Evolutionary conservation across 2,888 invertebrate species (phyloP).

Genomic region (Meliscaeva auricollis): DNA sequence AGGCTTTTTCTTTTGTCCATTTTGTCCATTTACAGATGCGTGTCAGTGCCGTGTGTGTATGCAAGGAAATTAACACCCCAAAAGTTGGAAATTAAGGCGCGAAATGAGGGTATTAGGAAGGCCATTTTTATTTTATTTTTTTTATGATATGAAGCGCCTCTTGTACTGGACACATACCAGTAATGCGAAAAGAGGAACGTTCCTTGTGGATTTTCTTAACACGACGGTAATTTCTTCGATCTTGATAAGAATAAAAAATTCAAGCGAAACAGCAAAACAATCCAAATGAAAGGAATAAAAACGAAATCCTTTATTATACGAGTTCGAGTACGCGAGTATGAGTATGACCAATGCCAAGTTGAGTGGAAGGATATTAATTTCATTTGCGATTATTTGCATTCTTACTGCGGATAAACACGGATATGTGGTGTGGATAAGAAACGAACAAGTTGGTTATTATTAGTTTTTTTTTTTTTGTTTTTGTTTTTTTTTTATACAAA

Average conservation of each 20-base stretch:
- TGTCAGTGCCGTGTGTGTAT: conserved; percentile 55
- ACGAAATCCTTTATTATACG: conserved; percentile 48
- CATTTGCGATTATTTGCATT: conserved; percentile 73
- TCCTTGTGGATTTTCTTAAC: conserved; percentile 69
- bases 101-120: conserved; percentile 72
- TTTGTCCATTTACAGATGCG: conserved; percentile 34
- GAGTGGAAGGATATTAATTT: conserved; percentile 71
- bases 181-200: neutral
- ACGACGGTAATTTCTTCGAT: conserved; percentile 61
- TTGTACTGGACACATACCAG: too few species aligned
- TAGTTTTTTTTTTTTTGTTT: conserved; percentile 6
- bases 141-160: conserved; percentile 45
- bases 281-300: conserved; percentile 12
- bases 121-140: conserved; percentile 65
- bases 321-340: neutral
- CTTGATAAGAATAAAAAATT: conserved; percentile 54
- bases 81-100: conserved; percentile 68
- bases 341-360: conserved; percentile 40
- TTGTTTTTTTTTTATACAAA: neutral
- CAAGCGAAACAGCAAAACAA: conserved; percentile 30
- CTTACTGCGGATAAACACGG: conserved; percentile 35
- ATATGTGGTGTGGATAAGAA: conserved; percentile 8
- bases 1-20: neutral
- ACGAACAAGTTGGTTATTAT: conserved; percentile 22
- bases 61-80: conserved; percentile 73